Conservation (phyloP, 2,797 vertebrate species). For the Labroides dimidiatus region DNA sequence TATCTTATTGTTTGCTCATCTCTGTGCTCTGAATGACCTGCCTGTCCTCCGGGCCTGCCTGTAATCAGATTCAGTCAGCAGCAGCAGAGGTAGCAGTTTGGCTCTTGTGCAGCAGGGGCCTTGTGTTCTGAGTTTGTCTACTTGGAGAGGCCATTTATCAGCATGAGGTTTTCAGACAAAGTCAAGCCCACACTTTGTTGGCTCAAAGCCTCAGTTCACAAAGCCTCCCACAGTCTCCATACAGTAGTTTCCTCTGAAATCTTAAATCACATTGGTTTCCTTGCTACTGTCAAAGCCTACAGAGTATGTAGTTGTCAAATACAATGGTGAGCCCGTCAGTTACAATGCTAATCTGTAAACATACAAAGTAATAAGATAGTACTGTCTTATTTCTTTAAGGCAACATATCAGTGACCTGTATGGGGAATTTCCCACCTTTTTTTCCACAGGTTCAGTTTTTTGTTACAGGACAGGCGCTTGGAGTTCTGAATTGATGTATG, state of each 20-base stretch:
- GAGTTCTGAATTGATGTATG: constrained; percentile 76
- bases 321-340: constrained; percentile 26
- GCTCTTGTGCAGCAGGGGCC: constrained; percentile 76
- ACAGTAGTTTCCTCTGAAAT: constrained; percentile 64
- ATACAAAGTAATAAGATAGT: constrained; percentile 44
- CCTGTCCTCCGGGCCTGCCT: constrained; percentile 84
- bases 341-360: constrained; percentile 32
- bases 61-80: constrained; percentile 85
- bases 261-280: constrained; percentile 59
- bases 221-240: constrained; percentile 53
- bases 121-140: constrained; percentile 77
- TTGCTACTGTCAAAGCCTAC: constrained; percentile 53
- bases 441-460: constrained; percentile 74
- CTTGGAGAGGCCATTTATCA: constrained; percentile 80
- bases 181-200: constrained; percentile 74
- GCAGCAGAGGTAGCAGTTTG: constrained; percentile 82
- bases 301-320: constrained; percentile 33
- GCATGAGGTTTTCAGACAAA: constrained; percentile 77
- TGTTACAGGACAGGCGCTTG: constrained; percentile 79
- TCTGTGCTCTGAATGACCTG: constrained; percentile 87
- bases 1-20: constrained; percentile 90
- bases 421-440: constrained; percentile 73
- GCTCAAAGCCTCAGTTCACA: constrained; percentile 68
- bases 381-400: constrained; percentile 41
- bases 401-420: constrained; percentile 52